phyloP scores from a whole-genome alignment of 2,113 vertebrate species.

The Procavia capensis region DNA sequence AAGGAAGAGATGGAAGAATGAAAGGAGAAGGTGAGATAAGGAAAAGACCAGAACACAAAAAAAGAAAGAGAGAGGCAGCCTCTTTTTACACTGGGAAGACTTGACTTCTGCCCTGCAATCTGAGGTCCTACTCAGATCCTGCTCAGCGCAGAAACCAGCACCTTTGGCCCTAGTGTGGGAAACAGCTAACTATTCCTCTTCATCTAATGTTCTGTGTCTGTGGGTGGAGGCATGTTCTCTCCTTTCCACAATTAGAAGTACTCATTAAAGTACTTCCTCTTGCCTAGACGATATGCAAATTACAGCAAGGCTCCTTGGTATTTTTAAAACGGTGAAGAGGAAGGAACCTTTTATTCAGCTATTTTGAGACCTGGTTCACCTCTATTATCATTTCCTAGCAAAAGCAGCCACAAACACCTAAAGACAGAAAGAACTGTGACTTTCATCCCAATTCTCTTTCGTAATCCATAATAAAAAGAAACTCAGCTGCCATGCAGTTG shows the following conservation, averaged over 20 bases:
- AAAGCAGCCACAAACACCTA: conserved; percentile 2
- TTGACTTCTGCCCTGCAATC: not conserved
- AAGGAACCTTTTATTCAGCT: conserved; percentile 64
- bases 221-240: conserved; percentile 62
- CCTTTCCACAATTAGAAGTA: conserved; percentile 76
- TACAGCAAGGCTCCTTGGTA: conserved; percentile 47
- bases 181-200: not conserved
- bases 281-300: conserved; percentile 75
- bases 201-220: not conserved
- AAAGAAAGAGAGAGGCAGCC: not conserved
- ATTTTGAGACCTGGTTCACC: conserved; percentile 53
- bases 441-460: not conserved
- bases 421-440: not conserved
- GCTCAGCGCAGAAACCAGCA: not conserved
- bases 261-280: conserved; percentile 78
- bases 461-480: not conserved
- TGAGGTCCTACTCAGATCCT: not conserved
- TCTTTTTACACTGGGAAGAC: not conserved
- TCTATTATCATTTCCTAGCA: conserved; percentile 18
- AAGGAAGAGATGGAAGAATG: not conserved
- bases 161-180: not conserved
- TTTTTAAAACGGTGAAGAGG: conserved; percentile 64
- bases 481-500: not conserved
- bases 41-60: not conserved
- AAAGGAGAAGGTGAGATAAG: not conserved